phyloP scores from a whole-genome alignment of 2,113 vertebrate species.

The Columba janthina region DNA sequence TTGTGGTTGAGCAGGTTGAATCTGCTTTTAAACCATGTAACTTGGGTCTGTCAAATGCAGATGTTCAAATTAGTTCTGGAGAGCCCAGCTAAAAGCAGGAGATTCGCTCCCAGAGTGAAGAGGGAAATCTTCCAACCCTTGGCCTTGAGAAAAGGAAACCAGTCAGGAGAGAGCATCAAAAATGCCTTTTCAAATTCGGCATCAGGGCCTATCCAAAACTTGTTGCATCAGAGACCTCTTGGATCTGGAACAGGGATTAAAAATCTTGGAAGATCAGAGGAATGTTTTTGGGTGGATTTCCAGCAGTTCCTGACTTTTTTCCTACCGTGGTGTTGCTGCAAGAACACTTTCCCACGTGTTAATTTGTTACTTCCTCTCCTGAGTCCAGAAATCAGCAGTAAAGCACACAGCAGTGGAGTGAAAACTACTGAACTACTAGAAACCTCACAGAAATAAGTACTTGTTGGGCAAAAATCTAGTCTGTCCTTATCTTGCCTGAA shows the following conservation, averaged over 20 bases:
- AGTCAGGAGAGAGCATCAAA: not conserved
- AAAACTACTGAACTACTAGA: not conserved
- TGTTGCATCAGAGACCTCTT: not conserved
- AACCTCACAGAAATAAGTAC: not conserved
- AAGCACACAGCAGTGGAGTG: not conserved
- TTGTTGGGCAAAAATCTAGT: not conserved
- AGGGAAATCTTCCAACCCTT: not conserved
- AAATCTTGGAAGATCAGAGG: not conserved
- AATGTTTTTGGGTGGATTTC: conserved; percentile 16
- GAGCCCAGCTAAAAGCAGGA: not conserved
- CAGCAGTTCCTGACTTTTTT: not conserved
- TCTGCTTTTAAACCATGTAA: not conserved
- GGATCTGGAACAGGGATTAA: conserved; percentile 8
- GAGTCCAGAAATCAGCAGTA: conserved; percentile 41
- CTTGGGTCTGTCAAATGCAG: not conserved
- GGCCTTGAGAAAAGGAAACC: not conserved
- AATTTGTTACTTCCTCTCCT: conserved; percentile 58
- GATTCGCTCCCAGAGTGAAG: not conserved
- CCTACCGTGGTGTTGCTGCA: not conserved
- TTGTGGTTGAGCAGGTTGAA: not conserved
- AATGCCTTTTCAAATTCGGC: not conserved
- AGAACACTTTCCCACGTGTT: conserved; percentile 20
- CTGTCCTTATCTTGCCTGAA: not conserved
- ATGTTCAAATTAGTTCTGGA: not conserved
- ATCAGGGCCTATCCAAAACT: not conserved